Evolutionary conservation across 2,113 vertebrate genomes (phyloP).

Genomic region (Pterophyllum scalare): DNA sequence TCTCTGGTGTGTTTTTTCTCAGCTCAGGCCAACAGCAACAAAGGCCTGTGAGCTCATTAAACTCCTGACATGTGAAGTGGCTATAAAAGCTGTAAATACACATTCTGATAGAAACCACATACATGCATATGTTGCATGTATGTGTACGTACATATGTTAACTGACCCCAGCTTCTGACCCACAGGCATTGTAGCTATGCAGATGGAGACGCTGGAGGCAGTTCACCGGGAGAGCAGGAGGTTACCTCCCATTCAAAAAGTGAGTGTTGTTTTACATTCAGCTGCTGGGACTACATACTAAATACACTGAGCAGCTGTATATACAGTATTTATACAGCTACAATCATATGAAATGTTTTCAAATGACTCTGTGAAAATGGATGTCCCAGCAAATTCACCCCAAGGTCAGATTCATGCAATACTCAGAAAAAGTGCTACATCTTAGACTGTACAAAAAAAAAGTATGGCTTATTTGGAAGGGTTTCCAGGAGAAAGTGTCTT

Average conservation of each 20-base stretch:
- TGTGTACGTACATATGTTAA: slow-evolving; percentile 36
- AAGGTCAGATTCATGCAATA: neutral
- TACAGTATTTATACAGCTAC: neutral
- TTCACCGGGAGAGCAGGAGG: slow-evolving; percentile 95
- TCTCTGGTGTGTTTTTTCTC: slow-evolving; percentile 28
- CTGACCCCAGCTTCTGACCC: slow-evolving; percentile 56
- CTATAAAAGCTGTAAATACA: slow-evolving; percentile 57
- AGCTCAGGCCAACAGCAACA: slow-evolving; percentile 30
- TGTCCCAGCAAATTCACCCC: too few relatives aligned
- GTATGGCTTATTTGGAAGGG: too few relatives aligned
- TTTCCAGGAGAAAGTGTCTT: neutral
- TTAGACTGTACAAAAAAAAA: neutral
- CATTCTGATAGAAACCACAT: slow-evolving; percentile 7
- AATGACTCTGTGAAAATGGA: neutral
- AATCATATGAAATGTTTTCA: neutral
- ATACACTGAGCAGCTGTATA: neutral
- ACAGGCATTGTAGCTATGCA: slow-evolving; percentile 98
- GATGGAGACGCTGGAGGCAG: slow-evolving; percentile 94
- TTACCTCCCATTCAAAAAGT: slow-evolving; percentile 98
- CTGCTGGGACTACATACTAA: neutral
- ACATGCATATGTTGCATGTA: neutral
- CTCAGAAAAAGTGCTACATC: neutral
- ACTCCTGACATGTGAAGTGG: slow-evolving; percentile 51
- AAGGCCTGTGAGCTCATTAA: slow-evolving; percentile 53
- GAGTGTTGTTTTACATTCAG: slow-evolving; percentile 54